Base-by-base conservation (phyloP, 2,113 vertebrate species). In the Lontra canadensis region DNA sequence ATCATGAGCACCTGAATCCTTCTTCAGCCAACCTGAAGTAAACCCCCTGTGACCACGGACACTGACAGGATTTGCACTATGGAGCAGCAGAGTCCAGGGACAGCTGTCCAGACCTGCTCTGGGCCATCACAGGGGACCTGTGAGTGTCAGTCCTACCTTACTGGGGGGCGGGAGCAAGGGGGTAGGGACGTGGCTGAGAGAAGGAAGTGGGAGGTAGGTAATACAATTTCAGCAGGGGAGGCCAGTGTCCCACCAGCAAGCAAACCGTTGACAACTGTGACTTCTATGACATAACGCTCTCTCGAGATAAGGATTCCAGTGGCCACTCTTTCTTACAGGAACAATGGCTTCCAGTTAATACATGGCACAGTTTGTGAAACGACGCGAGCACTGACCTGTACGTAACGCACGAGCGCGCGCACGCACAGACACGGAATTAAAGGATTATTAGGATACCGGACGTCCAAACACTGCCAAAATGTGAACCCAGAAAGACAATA, bases 391-490 rank as follows among this genome's bases (percentile, higher is more conserved):
- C 78, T 93, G 93, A 96, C 95, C 88, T 98, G 91, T 25, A 73
- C 82, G 65, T 74, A 95, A 96, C 73, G 26, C 67, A 59, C 61
- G 29, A 59, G 55, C 25, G 65, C 63, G 3, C 21, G 21, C 71
- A 52, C n/a, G n/a, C 76, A 52, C 42, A 79, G 47, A 83, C 74
- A 17, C 0, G 44, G 97, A 96, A 95, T 93, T 96, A 97, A 96
- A 93, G 95, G 97, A 97, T 98, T 97, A 98, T 34, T 69, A 95
- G 90, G 94, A 96, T 71, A 93, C 92, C 49, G 29, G 93, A 97
- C 96, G 86, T 96, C 88, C 85, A 97, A 87, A 95, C 92, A 36
- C 88, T 89, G 94, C 78, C 94, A 88, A 96, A 97, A 89, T 94
- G 90, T 52, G 81, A 98, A 83, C 82, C 93, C 95, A 49, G 29